Evolutionary conservation across 2,797 vertebrate genomes (phyloP), one percentile per base, ranked within the genome.

Genomic region (Garrulus glandarius): DNA sequence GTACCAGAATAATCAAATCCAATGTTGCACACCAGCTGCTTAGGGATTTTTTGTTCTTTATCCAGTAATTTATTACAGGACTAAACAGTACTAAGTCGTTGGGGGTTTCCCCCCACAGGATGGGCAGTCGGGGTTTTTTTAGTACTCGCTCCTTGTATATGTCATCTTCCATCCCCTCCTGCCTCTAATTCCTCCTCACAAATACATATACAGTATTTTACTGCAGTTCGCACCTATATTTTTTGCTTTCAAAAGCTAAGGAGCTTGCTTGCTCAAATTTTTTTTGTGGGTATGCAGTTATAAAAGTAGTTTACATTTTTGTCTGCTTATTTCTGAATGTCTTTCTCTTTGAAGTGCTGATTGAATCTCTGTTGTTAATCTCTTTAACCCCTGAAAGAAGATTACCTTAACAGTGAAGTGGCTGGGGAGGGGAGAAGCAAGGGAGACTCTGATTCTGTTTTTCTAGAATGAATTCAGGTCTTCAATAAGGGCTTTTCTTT

Each of bases 351-450:
- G 80, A 93, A 95, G 77, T 82, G 71, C 77, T 82, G 88, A 93
- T 89, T 91, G 71, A 92, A 87, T 95, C 89, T 92, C 72, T 72
- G 43, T 52, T 55, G 65, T 92, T 97, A 95, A 97, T 94, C 93
- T 82, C 55, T 84, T 76, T 93, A 89, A 93, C 59, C 70, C 44
- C 63, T 79, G 44, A 87, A 92, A 87, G 83, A 95, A 85, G 88
- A 95, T 95, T 96, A 91, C 63, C 9, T 72, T 68, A 89, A 56
- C 92, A 87, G 69, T 77, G 67, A 93, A 95, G 68, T 79, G 82
- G 59, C 80, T 84, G 55, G 67, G 70, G 63, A 86, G 63, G 72
- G 77, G 53, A 79, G n/a, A 84, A 74, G 32, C 46, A 71, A 61
- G 32, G 26, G 47, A 91, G 63, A 79, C 39, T 20, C 29, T 41